Base-by-base conservation (phyloP, 2,888 invertebrate species). In the Pogonocherus hispidulus region DNA sequence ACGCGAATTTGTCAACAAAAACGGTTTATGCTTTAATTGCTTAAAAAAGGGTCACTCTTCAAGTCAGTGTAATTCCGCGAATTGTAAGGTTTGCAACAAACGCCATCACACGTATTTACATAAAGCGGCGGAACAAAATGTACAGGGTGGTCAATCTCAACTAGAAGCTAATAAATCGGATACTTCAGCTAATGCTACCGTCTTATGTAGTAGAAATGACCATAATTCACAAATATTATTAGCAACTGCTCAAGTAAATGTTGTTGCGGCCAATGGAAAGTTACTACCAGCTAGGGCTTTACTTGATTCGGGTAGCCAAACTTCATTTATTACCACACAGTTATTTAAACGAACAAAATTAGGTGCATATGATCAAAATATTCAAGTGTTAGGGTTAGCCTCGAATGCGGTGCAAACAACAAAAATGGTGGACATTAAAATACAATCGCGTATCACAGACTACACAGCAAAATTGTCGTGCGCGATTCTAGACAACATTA, bases 81-180 rank as follows among this genome's bases (percentile, higher is more conserved):
- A 49, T 82, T 90, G 20, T 86, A 88, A 73, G 86, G 87, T 67
- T 83, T 90, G 11, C 78, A 90, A 23, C 84, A 83, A 54, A 86
- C 86, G 72, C 86, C 91, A 63, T 88, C 90, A 27, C 56, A 64
- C 49, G 9, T 37, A 20, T 1, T 32, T 56, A 16, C 64, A n/a
- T n/a, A n/a, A n/a, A n/a, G n/a, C n/a, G n/a, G n/a, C n/a, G n/a
- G n/a, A n/a, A n/a, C n/a, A n/a, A n/a, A n/a, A n/a, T n/a, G n/a
- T n/a, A n/a, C n/a, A n/a, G n/a, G n/a, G n/a, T n/a, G n/a, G n/a
- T n/a, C n/a, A n/a, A n/a, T n/a, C n/a, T n/a, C n/a, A n/a, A n/a
- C n/a, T n/a, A n/a, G n/a, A n/a, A 55, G 27, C 14, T 11, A 18
- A 20, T 8, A 8, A 22, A 52, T 52, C 49, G 11, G 19, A 49